Conservation (phyloP, 2,888 invertebrate species). For the Agrotis segetum region DNA sequence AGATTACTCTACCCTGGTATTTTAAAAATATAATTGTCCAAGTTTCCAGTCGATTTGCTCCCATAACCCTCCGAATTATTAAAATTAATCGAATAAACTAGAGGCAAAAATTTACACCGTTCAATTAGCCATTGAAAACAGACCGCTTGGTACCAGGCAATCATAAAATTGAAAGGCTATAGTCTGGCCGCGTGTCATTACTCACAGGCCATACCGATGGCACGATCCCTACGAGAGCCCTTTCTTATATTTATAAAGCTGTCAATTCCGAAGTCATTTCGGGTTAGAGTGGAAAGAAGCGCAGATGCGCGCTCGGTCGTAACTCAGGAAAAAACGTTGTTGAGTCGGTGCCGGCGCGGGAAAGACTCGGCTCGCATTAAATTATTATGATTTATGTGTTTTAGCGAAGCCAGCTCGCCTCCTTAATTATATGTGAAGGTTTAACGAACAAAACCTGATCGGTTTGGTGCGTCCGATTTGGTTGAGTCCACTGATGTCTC, state of each 20-base stretch:
- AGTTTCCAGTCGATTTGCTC: conserved; percentile 15
- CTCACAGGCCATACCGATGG: conserved; percentile 76
- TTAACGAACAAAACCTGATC: conserved; percentile 84
- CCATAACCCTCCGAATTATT: conserved; percentile 22
- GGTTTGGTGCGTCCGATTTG: conserved; percentile 69
- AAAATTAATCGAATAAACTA: conserved; percentile 53
- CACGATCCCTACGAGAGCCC: conserved; percentile 64
- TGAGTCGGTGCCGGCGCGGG: conserved; percentile 74
- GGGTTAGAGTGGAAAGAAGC: conserved; percentile 79
- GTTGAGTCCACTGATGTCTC: conserved; percentile 56
- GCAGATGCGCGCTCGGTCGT: conserved; percentile 82
- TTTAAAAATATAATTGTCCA: not conserved
- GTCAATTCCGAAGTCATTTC: conserved; percentile 84
- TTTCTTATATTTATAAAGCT: conserved; percentile 86
- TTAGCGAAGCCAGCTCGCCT: conserved; percentile 82
- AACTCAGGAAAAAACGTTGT: conserved; percentile 77
- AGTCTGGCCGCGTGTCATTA: conserved; percentile 63
- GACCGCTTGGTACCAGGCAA: conserved; percentile 54
- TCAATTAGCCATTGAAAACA: conserved; percentile 59
- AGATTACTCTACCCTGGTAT: not conserved
- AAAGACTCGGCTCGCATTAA: conserved; percentile 85
- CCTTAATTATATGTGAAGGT: conserved; percentile 87
- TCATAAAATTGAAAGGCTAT: conserved; percentile 71
- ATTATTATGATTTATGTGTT: conserved; percentile 90
- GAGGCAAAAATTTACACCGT: conserved; percentile 52